These are phyloP conservation scores for Drosophila sucinea DNA, from an alignment of 1,140 invertebrate species.

Conservation along the genomic window DNA sequence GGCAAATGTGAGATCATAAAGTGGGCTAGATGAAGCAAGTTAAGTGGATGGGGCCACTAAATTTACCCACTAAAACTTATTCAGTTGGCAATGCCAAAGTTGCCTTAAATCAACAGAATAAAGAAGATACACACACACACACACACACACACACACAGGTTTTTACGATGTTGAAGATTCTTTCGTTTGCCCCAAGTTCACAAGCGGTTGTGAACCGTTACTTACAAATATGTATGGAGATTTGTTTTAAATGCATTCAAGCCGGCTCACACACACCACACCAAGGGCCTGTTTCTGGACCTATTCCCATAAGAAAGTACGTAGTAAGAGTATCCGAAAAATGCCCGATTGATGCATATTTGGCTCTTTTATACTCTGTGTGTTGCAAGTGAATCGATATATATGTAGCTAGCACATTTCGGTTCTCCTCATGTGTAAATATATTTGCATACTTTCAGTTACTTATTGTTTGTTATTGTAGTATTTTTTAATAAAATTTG, in stretches of 20 bases:
- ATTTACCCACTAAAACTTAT: constrained; percentile 6
- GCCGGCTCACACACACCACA: too few relatives aligned
- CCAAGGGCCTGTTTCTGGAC: too few relatives aligned
- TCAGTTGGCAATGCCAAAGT: background rate
- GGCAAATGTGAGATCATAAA: constrained; percentile 18
- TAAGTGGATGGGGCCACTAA: constrained; percentile 11
- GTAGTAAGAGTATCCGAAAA: too few relatives aligned
- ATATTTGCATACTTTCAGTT: background rate
- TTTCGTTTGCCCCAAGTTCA: background rate
- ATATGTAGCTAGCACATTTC: background rate
- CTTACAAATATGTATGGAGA: too few relatives aligned
- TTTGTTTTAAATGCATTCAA: too few relatives aligned
- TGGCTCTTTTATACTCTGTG: background rate
- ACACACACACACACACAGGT: background rate
- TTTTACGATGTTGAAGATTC: background rate
- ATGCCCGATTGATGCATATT: too few relatives aligned
- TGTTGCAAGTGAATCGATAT: background rate
- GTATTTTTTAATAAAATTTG: constrained; percentile 44
- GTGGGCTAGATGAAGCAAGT: constrained; percentile 9
- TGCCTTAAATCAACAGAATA: background rate
- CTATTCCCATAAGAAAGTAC: too few relatives aligned
- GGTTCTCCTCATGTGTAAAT: background rate
- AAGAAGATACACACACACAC: background rate
- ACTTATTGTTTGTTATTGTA: constrained; percentile 8
- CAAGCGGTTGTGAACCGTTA: background rate